Evolutionary conservation across 1,140 invertebrate genomes (phyloP).

Genomic region (Hirudo medicinalis): DNA sequence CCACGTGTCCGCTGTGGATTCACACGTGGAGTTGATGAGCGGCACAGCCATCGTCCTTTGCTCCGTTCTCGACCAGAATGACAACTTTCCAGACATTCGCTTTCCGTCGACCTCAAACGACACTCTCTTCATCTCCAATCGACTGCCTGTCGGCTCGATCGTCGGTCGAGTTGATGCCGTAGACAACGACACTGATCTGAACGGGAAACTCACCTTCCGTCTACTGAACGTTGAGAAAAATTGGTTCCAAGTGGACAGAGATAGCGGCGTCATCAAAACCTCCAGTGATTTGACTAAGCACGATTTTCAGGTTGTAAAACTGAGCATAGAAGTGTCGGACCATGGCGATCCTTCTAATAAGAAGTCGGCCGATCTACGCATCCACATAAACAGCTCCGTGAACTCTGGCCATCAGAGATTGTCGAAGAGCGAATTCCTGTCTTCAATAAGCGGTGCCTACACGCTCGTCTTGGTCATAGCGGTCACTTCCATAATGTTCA

Average conservation of each 20-base stretch:
- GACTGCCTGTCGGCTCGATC: slow-evolving; percentile 13
- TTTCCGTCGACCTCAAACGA: slow-evolving; percentile 14
- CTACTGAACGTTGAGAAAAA: slow-evolving; percentile 13
- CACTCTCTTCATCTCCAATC: slow-evolving; percentile 15
- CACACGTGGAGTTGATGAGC: slow-evolving; percentile 6
- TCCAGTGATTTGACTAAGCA: slow-evolving; percentile 13
- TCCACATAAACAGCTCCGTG: slow-evolving; percentile 15
- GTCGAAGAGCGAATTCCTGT: slow-evolving; percentile 1
- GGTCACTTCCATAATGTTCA: slow-evolving; percentile 4
- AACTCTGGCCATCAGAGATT: neutral
- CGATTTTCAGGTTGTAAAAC: slow-evolving; percentile 12
- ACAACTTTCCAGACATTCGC: slow-evolving; percentile 17
- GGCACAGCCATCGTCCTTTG: slow-evolving; percentile 19
- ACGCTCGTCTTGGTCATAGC: slow-evolving; percentile 11
- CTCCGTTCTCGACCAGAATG: slow-evolving; percentile 20
- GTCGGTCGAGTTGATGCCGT: slow-evolving; percentile 13
- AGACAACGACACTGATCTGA: slow-evolving; percentile 13
- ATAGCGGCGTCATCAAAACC: slow-evolving; percentile 11
- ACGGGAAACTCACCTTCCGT: slow-evolving; percentile 8
- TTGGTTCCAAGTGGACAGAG: slow-evolving; percentile 18
- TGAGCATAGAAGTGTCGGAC: slow-evolving; percentile 15
- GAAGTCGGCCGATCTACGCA: slow-evolving; percentile 10
- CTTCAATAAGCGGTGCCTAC: neutral
- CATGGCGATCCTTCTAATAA: slow-evolving; percentile 11
- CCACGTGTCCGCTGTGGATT: slow-evolving; percentile 10